These are phyloP conservation scores for Cheirogaleus medius DNA, from an alignment of 2,113 vertebrate species.

Conservation along the genomic window DNA sequence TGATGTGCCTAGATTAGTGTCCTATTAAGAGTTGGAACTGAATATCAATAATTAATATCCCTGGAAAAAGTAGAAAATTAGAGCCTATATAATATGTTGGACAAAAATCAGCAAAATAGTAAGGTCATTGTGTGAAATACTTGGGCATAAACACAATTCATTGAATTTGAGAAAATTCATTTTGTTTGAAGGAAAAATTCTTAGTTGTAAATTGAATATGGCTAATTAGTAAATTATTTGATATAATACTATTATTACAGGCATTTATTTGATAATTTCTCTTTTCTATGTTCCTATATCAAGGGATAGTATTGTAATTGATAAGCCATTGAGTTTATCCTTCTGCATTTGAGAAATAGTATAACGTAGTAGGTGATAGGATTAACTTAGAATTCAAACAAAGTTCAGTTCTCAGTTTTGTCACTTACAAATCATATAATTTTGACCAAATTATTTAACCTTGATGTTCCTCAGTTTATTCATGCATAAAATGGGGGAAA, in stretches of 20 bases:
- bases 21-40: neutral
- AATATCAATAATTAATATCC: neutral
- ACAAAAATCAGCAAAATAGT: neutral
- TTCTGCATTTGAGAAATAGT: neutral
- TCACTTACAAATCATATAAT: neutral
- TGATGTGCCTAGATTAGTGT: neutral
- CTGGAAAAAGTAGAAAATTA: neutral
- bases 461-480: neutral
- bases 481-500: neutral
- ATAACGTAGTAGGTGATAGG: neutral
- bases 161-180: neutral
- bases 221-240: neutral
- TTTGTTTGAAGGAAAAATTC: neutral
- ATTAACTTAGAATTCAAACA: neutral
- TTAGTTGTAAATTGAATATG: neutral
- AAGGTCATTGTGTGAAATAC: neutral
- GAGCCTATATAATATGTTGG: neutral
- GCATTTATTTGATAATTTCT: neutral
- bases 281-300: neutral
- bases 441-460: neutral
- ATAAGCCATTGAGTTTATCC: neutral
- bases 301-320: neutral
- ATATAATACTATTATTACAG: neutral
- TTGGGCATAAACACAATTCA: neutral
- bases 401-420: neutral